Base-by-base conservation (phyloP, 2,113 vertebrate species). In the Anoura caudifer region DNA sequence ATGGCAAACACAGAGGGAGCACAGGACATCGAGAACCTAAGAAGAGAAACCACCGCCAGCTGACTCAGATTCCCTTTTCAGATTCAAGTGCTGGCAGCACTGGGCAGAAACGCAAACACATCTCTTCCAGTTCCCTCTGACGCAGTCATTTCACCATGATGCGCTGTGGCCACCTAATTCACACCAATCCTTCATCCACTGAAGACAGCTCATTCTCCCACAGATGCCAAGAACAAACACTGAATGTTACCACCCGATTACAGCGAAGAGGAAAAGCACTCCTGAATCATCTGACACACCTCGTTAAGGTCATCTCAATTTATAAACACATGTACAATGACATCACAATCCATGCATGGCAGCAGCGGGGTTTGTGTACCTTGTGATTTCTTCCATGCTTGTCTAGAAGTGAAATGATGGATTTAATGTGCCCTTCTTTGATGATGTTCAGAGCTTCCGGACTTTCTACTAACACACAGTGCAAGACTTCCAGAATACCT, bases 331-430 rank as follows among this genome's bases (percentile, higher is more conserved):
- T 45, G 75, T 89, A 3, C 50, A 59, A 31, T 82, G 17, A 69
- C 26, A 52, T 20, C 26, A 47, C 38, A 87, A 91, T 38, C 92
- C 56, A 72, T 16, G 72, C 20, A 26, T 4, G 16, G 50, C 65
- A 84, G 36, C 28, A 75, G 79, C 69, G 36, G 69, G 2, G 26
- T 16, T 85, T 82, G 1, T 86, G 31, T 90, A 99, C 99, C 99
- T 99, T 99, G 98, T 99, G 99, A 96, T 99, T 99, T 97, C 99
- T 99, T 97, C 99, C 99, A 50, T 99, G 99, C 86, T 99, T 99
- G 96, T 99, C 99, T 96, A 99, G 97, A 90, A 99, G 98, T 54
- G 99, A 99, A 95, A 99, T 99, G 50, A 99, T 99, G 67, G 99
- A 99, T 93, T 99, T 99, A 97, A 99, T 99, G 97, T 99, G 99